Evolutionary conservation across 2,797 vertebrate species (phyloP).

Genomic region (Peromyscus attwateri): DNA sequence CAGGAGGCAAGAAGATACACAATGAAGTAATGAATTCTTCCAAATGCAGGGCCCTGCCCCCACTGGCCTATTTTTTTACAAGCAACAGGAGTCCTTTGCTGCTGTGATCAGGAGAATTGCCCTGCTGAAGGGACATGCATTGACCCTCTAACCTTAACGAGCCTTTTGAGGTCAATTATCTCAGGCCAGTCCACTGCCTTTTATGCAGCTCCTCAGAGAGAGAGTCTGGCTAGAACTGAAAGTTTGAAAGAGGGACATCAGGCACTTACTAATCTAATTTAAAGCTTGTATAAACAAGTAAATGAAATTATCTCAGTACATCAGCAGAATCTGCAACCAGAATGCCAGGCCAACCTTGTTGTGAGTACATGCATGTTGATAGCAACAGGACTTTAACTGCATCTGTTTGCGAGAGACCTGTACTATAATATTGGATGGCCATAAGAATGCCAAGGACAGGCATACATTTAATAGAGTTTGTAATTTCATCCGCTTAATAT

Average conservation of each 20-base stretch:
- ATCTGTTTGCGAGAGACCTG: slow-evolving; percentile 62
- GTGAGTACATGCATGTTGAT: slow-evolving; percentile 63
- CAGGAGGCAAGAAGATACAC: neutral
- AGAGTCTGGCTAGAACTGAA: neutral
- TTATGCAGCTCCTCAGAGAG: neutral
- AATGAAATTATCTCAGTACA: slow-evolving; percentile 57
- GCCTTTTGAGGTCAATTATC: neutral
- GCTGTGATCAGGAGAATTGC: neutral
- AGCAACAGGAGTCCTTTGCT: neutral
- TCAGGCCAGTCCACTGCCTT: neutral
- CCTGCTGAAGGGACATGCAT: neutral
- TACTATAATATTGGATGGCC: neutral
- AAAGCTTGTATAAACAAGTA: slow-evolving; percentile 64
- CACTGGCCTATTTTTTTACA: neutral
- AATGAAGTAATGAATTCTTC: neutral
- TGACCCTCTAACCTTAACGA: neutral
- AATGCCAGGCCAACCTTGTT: slow-evolving; percentile 50
- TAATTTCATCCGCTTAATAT: slow-evolving; percentile 68
- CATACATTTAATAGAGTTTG: slow-evolving; percentile 59
- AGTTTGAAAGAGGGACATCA: neutral
- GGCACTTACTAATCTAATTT: slow-evolving; percentile 68
- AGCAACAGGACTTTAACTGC: slow-evolving; percentile 55
- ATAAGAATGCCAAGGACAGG: slow-evolving; percentile 59
- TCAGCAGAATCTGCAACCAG: slow-evolving; percentile 45
- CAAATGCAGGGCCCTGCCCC: neutral